Base-by-base conservation (phyloP, 2,888 invertebrate genomes). In the Callinectes sapidus region DNA sequence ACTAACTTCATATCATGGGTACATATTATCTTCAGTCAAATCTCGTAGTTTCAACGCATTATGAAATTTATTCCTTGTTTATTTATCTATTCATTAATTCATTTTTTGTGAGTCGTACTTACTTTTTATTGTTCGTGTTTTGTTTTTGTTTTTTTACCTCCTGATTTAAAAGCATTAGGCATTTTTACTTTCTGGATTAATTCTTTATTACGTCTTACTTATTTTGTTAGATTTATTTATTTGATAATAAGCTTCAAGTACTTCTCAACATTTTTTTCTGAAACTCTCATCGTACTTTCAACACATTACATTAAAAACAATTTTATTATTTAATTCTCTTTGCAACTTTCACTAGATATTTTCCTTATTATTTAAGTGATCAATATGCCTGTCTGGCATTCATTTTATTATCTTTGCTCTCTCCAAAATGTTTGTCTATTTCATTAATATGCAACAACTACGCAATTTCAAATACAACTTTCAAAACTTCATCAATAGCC, bases 1-100 rank as follows among this genome's bases (percentile, higher is more conserved):
- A 55, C n/a, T 89, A 71, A 32, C 81, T 81, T 32, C 1, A 35
- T 81, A 81, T 14, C 81, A 35, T 81, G 10, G 23, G 71, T 28
- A 28, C 6, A 8, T n/a, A n/a, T n/a, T n/a, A 28, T 71, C 71
- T 71, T 42, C 5, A n/a, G 89, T 89, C 89, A 89, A 89, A 89
- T 89, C 89, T 89, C 48, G 89, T 89, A 89, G 28, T 48, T 89
- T 77, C 89, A 42, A 42, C 71, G 77, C 89, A n/a, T 66, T 77
- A 77, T 77, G 48, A 18, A 66, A 71, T n/a, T 28, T 71, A n/a
- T 28, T 71, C 8, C 10, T 71, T 23, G 61, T 23, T 23, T 61
- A 23, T 61, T 16, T 61, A 61, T 61, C 23, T 61, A 3, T 48
- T 42, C 6, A 5, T 71, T 18, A 6, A n/a, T 6, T 8, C 6